Conservation (phyloP, 2,113 vertebrate species). For the Lasiurus borealis region DNA sequence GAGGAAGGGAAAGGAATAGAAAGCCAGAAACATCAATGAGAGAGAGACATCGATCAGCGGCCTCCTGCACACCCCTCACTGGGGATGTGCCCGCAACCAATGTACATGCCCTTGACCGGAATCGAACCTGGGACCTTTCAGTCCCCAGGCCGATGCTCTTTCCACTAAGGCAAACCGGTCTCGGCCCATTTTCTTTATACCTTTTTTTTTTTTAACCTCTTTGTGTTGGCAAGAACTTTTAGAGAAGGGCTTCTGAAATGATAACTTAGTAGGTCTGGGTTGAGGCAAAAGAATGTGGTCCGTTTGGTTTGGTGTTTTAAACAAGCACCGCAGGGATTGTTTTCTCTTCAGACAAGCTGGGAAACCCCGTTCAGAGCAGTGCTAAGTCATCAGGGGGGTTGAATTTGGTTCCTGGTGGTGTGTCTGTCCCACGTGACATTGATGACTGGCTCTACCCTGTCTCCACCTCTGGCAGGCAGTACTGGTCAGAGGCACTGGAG, state of each 20-base stretch:
- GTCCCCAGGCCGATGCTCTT: too few species aligned
- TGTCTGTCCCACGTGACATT: background rate
- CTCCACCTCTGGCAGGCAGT: too few species aligned
- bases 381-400: background rate
- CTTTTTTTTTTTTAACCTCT: background rate
- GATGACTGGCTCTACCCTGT: background rate
- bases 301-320: constrained; percentile 59
- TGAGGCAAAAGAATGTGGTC: constrained; percentile 1
- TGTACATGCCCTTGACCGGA: too few species aligned
- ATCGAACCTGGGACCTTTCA: too few species aligned
- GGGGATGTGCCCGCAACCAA: too few species aligned
- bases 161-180: too few species aligned
- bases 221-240: background rate
- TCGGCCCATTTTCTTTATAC: too few species aligned
- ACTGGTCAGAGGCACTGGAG: background rate
- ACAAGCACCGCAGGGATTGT: background rate
- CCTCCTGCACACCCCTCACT: too few species aligned
- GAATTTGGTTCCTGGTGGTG: background rate
- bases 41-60: too few species aligned
- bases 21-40: too few species aligned
- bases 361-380: background rate
- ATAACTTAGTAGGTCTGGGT: background rate
- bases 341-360: background rate
- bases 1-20: too few species aligned
- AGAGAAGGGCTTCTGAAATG: background rate